Base-by-base conservation (phyloP, 1,140 invertebrate genomes). In the Neelides sp. region DNA sequence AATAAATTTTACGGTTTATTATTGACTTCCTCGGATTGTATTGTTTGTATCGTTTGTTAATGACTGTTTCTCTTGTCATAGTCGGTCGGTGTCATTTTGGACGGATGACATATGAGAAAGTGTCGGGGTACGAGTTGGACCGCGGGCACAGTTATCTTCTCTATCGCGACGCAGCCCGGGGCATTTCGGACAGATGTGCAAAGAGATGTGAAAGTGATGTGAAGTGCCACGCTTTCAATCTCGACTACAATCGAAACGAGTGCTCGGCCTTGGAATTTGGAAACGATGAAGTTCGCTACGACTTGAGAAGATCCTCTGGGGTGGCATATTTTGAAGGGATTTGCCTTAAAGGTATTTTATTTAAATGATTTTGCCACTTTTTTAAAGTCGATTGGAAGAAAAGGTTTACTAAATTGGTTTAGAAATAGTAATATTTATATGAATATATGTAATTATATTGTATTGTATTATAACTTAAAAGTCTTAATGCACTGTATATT, bases 311-410 rank as follows among this genome's bases (percentile, higher is more conserved):
- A 17, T 62, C 65, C 1, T 59, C 64, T 20, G 69, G 69, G 12
- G 65, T 67, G 20, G 65, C 66, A 5, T 72, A 68, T 58, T 72
- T 70, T 58, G 70, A 73, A 58, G 66, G 64, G 24, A 63, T 70
- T 42, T 72, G 71, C 41, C 52, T 71, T 2, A 51, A 64, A 59
- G 66, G 69, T 68, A 52, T 19, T 13, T n/a, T 32, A 34, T 15
- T 46, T 46, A 12, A 46, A 32, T 20, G 20, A 43, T 43, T 13
- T 8, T 4, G 10, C 17, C 7, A 10, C 17, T 5, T 39, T 10
- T 10, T 10, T 10, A 10, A 39, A 13, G 7, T 10, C 17, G 36
- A 7, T n/a, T n/a, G n/a, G n/a, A n/a, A n/a, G n/a, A n/a, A n/a
- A n/a, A n/a, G n/a, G n/a, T 10, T 8, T 17, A 17, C 36, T 17